Evolutionary conservation across 2,113 vertebrate species (phyloP), one percentile per base, ranked within the genome.

Genomic region (Myotis yumanensis): DNA sequence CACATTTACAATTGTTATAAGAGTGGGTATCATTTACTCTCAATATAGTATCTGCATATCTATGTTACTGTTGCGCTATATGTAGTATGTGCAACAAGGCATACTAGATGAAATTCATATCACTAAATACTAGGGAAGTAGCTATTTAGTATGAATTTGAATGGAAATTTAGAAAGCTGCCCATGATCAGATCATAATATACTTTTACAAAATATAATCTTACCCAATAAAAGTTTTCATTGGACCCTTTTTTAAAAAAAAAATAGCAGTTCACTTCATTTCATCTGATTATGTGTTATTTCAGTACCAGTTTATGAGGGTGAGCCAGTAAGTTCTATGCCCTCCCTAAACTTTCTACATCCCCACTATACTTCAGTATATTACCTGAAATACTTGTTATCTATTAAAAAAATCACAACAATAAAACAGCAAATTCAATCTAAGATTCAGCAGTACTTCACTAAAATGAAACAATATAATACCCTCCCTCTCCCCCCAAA

Each of bases 131-230:
- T n/a, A 71, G 22, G 23, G 28, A 93, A 66, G 71, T 48, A 8
- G 4, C 64, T 68, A 9, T 62, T 95, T 62, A 69, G 10, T 82
- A 4, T 86, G 52, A 85, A 69, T 72, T 76, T 40, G 62, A 92
- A 77, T 90, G 20, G 52, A 86, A 81, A 76, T 77, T 81, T 57
- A 86, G 62, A 68, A 95, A 89, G 23, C n/a, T 79, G 32, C 7
- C 18, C 40, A 66, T 43, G 52, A 90, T 77, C 59, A 43, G 40
- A 62, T 52, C 20, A 59, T 88, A 71, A 81, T 40, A n/a, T 28
- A 72, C 57, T 95, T 90, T 87, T 77, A 52, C 22, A 30, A 81
- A 37, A 35, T 43, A 62, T 28, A 62, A 62, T 48, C 43, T 90
- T 82, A 10, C 18, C 62, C 75, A 71, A 15, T 1, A 22, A 35